Evolutionary conservation across 1,140 invertebrate species (phyloP).

Genomic region (Calliopsis andreniformis): DNA sequence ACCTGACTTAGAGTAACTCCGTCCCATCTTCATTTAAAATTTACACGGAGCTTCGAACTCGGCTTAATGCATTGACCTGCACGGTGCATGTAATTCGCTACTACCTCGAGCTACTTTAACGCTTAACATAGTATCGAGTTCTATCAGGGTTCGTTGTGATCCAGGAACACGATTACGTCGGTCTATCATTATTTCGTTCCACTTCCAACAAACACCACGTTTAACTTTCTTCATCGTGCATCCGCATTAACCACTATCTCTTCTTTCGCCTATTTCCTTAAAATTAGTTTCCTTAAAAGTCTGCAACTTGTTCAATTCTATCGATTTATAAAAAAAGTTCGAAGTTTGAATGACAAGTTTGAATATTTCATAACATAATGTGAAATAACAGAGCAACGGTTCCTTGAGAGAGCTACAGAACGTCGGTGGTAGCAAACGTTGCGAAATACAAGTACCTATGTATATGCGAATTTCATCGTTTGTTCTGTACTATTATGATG

Average conservation of each 20-base stretch:
- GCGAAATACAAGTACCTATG: no score
- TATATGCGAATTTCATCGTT: constrained; percentile 38
- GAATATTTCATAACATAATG: neutral
- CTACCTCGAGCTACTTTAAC: constrained; percentile 38
- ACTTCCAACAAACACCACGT: neutral
- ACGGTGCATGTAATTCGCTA: constrained; percentile 47
- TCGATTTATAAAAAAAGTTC: neutral
- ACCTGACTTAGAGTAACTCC: constrained; percentile 52
- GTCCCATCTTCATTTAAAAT: constrained; percentile 57
- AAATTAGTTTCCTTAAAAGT: neutral
- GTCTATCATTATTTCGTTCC: constrained; percentile 27
- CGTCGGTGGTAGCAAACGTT: constrained; percentile 21
- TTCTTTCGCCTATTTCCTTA: neutral
- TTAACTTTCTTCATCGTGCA: neutral
- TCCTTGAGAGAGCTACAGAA: constrained; percentile 39
- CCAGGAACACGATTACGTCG: constrained; percentile 29
- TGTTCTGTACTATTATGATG: constrained; percentile 44
- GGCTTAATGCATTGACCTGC: constrained; percentile 34
- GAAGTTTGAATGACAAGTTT: neutral
- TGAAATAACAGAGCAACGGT: neutral
- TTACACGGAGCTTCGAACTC: constrained; percentile 54
- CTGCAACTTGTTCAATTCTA: no score
- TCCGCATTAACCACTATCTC: neutral
- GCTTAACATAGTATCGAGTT: constrained; percentile 44
- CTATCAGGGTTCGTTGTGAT: constrained; percentile 6